Conservation (phyloP, 2,888 invertebrate species). For the Brachyopa scutellaris region DNA sequence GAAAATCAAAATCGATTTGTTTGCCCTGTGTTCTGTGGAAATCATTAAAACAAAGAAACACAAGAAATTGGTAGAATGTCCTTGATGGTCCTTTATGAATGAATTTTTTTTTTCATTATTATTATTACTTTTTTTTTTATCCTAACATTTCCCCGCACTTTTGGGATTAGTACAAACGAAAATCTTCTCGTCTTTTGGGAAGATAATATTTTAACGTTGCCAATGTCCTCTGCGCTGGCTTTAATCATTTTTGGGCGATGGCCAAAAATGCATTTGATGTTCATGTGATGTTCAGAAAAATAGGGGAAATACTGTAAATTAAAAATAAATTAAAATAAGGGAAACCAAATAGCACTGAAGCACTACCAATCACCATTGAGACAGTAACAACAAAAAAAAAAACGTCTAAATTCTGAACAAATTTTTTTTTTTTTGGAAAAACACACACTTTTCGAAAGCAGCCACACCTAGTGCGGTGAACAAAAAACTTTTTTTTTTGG, state of each 20-base stretch:
- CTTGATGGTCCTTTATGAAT: slow-evolving; percentile 52
- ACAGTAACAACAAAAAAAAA: slow-evolving; percentile 17
- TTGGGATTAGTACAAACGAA: slow-evolving; percentile 37
- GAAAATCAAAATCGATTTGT: slow-evolving; percentile 8
- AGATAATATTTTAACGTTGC: too few species aligned
- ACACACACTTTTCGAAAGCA: slow-evolving; percentile 3
- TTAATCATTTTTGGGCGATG: slow-evolving; percentile 55
- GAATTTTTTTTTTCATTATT: slow-evolving; percentile 30
- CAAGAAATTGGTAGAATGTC: slow-evolving; percentile 43
- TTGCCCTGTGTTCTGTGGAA: slow-evolving; percentile 7
- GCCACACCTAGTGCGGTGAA: slow-evolving; percentile 26
- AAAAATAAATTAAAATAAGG: slow-evolving; percentile 5
- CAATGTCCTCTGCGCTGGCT: too few species aligned
- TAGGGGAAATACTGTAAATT: background rate
- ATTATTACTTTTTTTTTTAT: slow-evolving; percentile 14
- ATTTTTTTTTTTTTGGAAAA: background rate
- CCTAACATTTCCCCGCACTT: slow-evolving; percentile 45
- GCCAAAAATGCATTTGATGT: slow-evolving; percentile 57
- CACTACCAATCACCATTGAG: slow-evolving; percentile 36
- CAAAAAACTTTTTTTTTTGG: slow-evolving; percentile 3
- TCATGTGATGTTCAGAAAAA: slow-evolving; percentile 39
- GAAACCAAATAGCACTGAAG: slow-evolving; percentile 8
- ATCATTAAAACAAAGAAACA: background rate
- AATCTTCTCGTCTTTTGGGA: too few species aligned
- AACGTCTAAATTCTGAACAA: slow-evolving; percentile 33